Percentiles rank a stretch among this genome's conserved stretches.
Conservation (phyloP, 2,888 invertebrate species). For the Heteromyza rotundicornis region DNA sequence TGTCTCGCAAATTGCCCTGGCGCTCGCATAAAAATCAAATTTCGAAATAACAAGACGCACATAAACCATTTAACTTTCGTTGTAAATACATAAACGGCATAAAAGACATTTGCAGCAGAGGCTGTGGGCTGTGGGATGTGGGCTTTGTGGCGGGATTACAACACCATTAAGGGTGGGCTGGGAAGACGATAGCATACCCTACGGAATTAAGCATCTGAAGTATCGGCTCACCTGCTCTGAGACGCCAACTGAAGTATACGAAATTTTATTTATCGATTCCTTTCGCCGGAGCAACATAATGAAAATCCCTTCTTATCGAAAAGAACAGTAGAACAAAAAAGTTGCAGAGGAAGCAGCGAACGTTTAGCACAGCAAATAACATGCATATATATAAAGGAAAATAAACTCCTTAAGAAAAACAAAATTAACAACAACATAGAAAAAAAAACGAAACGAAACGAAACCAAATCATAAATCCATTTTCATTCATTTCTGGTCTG, state of each 20-base stretch:
- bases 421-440: neutral
- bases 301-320: too few relatives aligned
- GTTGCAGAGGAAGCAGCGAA: too few relatives aligned
- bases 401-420: neutral
- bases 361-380: too few relatives aligned
- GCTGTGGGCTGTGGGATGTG: neutral
- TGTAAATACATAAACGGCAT: neutral
- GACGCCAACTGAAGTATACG: neutral
- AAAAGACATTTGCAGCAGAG: neutral
- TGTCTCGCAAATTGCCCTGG: conserved; percentile 20
- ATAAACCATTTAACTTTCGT: conserved; percentile 5
- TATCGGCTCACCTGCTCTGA: neutral
- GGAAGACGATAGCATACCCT: too few relatives aligned
- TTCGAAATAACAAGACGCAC: conserved; percentile 4
- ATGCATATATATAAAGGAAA: too few relatives aligned
- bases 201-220: too few relatives aligned
- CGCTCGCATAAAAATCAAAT: conserved; percentile 17
- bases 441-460: neutral
- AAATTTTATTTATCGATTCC: too few relatives aligned
- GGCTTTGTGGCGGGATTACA: too few relatives aligned
- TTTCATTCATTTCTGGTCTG: conserved; percentile 5
- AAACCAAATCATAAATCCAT: conserved; percentile 12
- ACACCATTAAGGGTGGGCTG: too few relatives aligned
- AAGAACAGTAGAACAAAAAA: too few relatives aligned
- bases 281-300: too few relatives aligned